Percentiles rank a stretch among this genome's conserved stretches.
Evolutionary conservation across 37 sponge, comb jelly and placozoan species (phyloP).

Genomic region (Beroe ovata): DNA sequence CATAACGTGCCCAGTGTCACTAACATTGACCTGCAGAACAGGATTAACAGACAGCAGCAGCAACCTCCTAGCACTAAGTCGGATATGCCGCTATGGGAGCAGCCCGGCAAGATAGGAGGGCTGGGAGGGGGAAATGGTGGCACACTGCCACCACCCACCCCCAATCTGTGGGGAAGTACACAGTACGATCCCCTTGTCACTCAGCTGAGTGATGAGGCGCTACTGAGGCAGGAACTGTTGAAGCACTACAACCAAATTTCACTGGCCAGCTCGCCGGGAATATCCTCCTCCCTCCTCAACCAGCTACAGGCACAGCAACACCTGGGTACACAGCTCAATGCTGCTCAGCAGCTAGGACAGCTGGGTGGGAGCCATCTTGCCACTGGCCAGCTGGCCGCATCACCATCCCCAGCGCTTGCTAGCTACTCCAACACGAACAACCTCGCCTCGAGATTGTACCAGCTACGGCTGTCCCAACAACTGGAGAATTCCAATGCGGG

Average conservation of each 20-base stretch:
- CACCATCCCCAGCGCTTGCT: conserved; percentile 15
- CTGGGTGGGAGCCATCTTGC: not conserved
- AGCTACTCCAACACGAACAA: conserved; percentile 8
- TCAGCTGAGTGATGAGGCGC: conserved; percentile 26
- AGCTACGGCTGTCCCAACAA: conserved; percentile 29
- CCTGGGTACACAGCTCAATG: not conserved
- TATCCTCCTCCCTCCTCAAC: conserved; percentile 18
- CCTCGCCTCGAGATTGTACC: conserved; percentile 22
- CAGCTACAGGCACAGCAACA: conserved; percentile 7
- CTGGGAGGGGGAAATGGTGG: not conserved
- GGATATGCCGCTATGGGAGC: conserved; percentile 48
- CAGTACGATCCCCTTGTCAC: not conserved
- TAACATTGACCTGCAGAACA: conserved; percentile 10
- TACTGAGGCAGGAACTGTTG: conserved; percentile 44
- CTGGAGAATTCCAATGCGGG: not conserved
- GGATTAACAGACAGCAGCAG: not conserved
- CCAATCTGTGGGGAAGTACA: conserved; percentile 20
- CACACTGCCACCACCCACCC: not conserved
- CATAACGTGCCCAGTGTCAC: not conserved
- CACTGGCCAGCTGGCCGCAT: not conserved
- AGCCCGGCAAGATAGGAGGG: not conserved
- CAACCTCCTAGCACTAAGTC: not conserved
- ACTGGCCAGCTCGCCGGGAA: not conserved
- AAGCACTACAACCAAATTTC: conserved; percentile 26
- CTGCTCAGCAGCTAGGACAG: not conserved